A percentile compares a stretch with the other conserved stretches of the same genome.
These are phyloP conservation scores for Anoncus sp. DNA, from an alignment of 2,888 invertebrate genomes.

Conservation along the genomic window DNA sequence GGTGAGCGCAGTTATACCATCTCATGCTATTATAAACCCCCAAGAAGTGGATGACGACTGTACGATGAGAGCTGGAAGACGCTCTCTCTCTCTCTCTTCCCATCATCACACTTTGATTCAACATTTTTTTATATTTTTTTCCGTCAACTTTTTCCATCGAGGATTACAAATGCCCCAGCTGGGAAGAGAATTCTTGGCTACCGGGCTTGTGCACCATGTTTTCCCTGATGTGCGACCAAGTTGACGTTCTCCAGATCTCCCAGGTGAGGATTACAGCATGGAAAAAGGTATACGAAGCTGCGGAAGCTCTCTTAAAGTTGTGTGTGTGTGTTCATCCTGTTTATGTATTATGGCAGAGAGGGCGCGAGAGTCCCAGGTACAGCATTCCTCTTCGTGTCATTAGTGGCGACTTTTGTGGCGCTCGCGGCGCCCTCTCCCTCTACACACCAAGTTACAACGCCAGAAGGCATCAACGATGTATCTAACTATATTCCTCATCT, in stretches of 20 bases:
- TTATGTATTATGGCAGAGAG: slow-evolving; percentile 48
- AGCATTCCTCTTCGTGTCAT: slow-evolving; percentile 82
- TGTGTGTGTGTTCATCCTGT: not conserved
- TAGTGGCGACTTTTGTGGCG: slow-evolving; percentile 79
- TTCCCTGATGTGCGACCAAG: slow-evolving; percentile 6
- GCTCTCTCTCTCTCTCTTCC: not conserved
- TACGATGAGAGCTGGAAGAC: not conserved
- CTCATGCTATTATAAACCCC: slow-evolving; percentile 41
- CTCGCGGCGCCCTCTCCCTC: slow-evolving; percentile 72
- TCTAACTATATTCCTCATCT: slow-evolving; percentile 60
- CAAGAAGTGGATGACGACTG: slow-evolving; percentile 4
- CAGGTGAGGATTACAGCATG: not conserved
- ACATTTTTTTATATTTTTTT: slow-evolving; percentile 60
- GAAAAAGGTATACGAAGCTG: not conserved
- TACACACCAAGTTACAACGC: slow-evolving; percentile 40
- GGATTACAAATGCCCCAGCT: slow-evolving; percentile 82
- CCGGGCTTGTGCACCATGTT: slow-evolving; percentile 53
- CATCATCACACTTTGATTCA: slow-evolving; percentile 80
- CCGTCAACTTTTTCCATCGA: slow-evolving; percentile 66
- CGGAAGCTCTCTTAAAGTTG: slow-evolving; percentile 12
- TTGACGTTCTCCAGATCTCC: not conserved
- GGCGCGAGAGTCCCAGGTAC: slow-evolving; percentile 77
- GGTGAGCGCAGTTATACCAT: slow-evolving; percentile 30
- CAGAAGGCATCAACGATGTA: slow-evolving; percentile 48
- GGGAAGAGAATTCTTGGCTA: slow-evolving; percentile 29